Conservation (phyloP, 2,888 invertebrate genomes). For the Terebella lapidaria region DNA sequence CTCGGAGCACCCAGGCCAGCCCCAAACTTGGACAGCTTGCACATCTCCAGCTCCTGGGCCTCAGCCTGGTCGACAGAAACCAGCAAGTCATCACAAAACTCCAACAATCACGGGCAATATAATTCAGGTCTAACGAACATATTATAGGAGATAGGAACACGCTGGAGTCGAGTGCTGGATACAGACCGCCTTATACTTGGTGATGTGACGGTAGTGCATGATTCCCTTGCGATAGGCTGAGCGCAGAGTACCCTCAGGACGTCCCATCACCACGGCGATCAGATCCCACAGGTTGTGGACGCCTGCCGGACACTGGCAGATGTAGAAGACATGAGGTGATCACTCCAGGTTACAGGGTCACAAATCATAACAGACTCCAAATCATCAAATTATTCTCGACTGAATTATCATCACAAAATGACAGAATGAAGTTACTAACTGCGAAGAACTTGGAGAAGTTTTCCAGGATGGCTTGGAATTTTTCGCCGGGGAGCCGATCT, state of each 20-base stretch:
- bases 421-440: slow-evolving; percentile 29
- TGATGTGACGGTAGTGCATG: slow-evolving; percentile 49
- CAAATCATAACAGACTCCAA: background rate
- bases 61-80: slow-evolving; percentile 38
- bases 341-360: background rate
- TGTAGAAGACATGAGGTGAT: background rate
- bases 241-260: slow-evolving; percentile 42
- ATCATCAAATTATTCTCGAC: background rate
- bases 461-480: slow-evolving; percentile 23
- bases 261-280: slow-evolving; percentile 42
- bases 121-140: no score
- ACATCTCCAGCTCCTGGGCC: slow-evolving; percentile 52
- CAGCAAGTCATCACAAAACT: background rate
- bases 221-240: slow-evolving; percentile 49
- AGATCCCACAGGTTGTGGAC: slow-evolving; percentile 53
- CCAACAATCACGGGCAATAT: no score
- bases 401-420: background rate
- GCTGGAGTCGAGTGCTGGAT: background rate
- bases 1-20: slow-evolving; percentile 37
- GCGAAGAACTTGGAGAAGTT: slow-evolving; percentile 43
- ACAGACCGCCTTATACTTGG: background rate
- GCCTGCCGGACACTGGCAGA: slow-evolving; percentile 43
- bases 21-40: slow-evolving; percentile 41
- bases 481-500: slow-evolving; percentile 26
- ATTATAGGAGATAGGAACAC: no score